Evolutionary conservation across 1,140 invertebrate genomes (phyloP).

Genomic region (Tenebrio molitor): DNA sequence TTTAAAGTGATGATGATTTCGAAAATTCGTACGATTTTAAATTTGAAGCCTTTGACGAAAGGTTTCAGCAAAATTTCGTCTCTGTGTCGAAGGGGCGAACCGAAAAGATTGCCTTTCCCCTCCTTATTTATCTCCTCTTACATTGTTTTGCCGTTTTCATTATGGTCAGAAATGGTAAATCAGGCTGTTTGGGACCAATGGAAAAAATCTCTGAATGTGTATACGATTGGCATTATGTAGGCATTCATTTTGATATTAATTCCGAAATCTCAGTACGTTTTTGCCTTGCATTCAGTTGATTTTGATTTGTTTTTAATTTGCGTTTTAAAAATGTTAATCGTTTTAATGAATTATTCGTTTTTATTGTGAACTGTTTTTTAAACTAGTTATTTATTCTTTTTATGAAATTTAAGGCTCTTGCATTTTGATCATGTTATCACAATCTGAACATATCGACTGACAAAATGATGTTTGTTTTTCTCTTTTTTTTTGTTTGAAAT

Average conservation of each 20-base stretch:
- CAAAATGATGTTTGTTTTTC: slow-evolving; percentile 51
- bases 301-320: slow-evolving; percentile 38
- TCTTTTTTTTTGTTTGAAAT: slow-evolving; percentile 62
- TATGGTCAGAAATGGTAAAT: slow-evolving; percentile 39
- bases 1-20: no score
- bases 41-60: no score
- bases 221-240: slow-evolving; percentile 46
- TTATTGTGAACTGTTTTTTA: slow-evolving; percentile 23
- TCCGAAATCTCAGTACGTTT: slow-evolving; percentile 45
- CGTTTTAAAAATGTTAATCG: slow-evolving; percentile 21
- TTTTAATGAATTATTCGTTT: slow-evolving; percentile 23
- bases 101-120: background rate
- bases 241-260: slow-evolving; percentile 49
- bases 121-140: slow-evolving; percentile 28
- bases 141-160: slow-evolving; percentile 41
- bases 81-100: no score
- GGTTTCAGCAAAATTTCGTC: no score
- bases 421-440: slow-evolving; percentile 45
- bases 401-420: slow-evolving; percentile 25
- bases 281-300: slow-evolving; percentile 50
- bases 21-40: no score
- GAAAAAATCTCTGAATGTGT: slow-evolving; percentile 49
- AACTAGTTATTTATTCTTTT: slow-evolving; percentile 42
- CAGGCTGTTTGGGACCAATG: slow-evolving; percentile 53
- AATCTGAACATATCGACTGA: slow-evolving; percentile 59